Evolutionary conservation across 2,888 invertebrate species (phyloP).

Genomic region (Pristionchus entomophagus): DNA sequence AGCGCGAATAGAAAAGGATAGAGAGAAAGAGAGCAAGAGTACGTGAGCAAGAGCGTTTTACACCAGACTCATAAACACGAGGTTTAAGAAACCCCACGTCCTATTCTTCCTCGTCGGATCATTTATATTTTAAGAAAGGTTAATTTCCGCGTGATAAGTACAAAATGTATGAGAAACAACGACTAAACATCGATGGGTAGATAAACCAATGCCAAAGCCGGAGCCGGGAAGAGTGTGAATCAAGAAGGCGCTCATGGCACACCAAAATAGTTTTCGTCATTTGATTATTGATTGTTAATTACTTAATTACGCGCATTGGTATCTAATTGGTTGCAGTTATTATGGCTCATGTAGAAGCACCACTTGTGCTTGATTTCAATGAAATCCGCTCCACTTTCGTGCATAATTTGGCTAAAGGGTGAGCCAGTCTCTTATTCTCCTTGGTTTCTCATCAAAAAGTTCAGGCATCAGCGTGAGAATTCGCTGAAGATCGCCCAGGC

Average conservation of each 20-base stretch:
- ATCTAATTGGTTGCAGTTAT: neutral
- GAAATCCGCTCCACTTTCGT: slow-evolving; percentile 37
- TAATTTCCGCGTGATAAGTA: neutral
- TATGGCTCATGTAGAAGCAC: slow-evolving; percentile 28
- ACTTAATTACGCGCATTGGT: neutral
- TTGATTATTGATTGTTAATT: neutral
- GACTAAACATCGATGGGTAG: neutral
- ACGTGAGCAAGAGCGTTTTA: slow-evolving; percentile 28
- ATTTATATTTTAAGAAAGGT: neutral
- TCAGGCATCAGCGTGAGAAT: neutral
- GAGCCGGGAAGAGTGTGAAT: neutral
- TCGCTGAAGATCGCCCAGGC: slow-evolving; percentile 32
- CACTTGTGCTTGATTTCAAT: slow-evolving; percentile 24
- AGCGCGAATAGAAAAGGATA: neutral
- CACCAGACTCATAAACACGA: neutral
- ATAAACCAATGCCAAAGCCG: neutral
- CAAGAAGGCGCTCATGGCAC: neutral
- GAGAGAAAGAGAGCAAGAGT: slow-evolving; percentile 22
- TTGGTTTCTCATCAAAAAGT: neutral
- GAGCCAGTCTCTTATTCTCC: neutral
- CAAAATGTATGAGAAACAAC: neutral
- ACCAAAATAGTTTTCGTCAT: neutral
- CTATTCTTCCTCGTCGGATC: neutral
- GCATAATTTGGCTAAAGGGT: slow-evolving; percentile 16
- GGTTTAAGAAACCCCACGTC: neutral